Evolutionary conservation across 92 coral and sea anemone genomes (phyloP), one percentile per base, ranked within the genome.

Genomic region (Anthopleura xanthogrammica): DNA sequence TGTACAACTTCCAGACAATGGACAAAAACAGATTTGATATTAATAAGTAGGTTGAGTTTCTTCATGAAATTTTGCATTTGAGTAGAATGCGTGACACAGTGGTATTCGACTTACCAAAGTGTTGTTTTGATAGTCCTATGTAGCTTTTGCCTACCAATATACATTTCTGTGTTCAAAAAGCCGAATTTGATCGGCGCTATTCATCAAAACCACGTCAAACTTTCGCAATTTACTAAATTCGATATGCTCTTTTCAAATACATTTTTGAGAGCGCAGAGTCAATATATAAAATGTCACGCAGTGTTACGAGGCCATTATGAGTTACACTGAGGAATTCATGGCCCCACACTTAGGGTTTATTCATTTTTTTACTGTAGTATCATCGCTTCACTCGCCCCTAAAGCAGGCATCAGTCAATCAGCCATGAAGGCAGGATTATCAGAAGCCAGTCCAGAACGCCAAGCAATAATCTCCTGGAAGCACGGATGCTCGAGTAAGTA

Each of bases 21-120:
- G 92, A 89, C 85, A 93, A 93, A 64, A 89, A 92, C 75, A 85
- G 94, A 88, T 87, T 80, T 93, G 97, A 93, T 77, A 82, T 91
- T 4, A 86, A 86, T 52, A 86, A 88, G 94, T 91, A 86, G 85
- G 94, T 68, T 24, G 13, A n/a, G 16, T 11, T 36, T 29, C 36
- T 68, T 24, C 74, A 12, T 36, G 40, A 46, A 46, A 46, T 46
- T 5, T 46, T 5, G 50, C 5, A 46, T 43, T 3, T 5, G 50
- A 5, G 6, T 29, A 29, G 36, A 29, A 29, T 29, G 36, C 36
- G 36, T 29, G 36, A 29, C 36, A 29, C 36, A 29, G 0, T 29
- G 36, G 36, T 29, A 29, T 29, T 29, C 36, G 36, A 29, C 36
- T 29, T 29, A 29, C 36, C 36, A 29, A 29, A 29, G 36, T 29